phyloP scores from a whole-genome alignment of 1,140 invertebrate species.

The Littorina saxatilis region DNA sequence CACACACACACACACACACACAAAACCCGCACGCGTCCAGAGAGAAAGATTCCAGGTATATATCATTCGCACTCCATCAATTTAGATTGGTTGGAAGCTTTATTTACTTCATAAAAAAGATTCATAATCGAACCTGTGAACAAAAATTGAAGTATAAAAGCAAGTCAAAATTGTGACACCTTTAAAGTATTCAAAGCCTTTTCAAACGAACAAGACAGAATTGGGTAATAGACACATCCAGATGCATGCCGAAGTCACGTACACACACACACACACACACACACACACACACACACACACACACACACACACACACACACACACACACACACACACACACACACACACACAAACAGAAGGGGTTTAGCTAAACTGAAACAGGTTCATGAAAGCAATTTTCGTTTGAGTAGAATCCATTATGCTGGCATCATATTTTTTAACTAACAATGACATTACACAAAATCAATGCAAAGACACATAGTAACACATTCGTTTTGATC shows the following conservation, averaged over 20 bases:
- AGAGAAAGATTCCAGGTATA: too few species aligned
- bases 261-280: background rate
- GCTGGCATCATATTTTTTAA: background rate
- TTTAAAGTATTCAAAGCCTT: background rate
- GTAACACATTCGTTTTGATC: background rate
- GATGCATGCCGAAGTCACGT: too few species aligned
- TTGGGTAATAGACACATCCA: background rate
- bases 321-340: conserved; percentile 1
- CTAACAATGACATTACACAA: background rate
- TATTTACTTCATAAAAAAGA: too few species aligned
- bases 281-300: conserved; percentile 8
- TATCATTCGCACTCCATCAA: too few species aligned
- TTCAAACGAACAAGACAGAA: background rate
- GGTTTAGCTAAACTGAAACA: background rate
- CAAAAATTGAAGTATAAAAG: background rate
- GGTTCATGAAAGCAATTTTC: background rate
- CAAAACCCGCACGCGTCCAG: too few species aligned
- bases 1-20: too few species aligned
- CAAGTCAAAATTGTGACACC: background rate
- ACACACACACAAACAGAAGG: background rate
- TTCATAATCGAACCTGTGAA: too few species aligned
- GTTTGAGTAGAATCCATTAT: background rate
- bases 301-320: conserved; percentile 19
- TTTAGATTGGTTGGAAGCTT: too few species aligned
- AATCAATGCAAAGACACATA: background rate